A percentile compares a stretch with the other conserved stretches of the same genome.
Evolutionary conservation across 1,140 invertebrate genomes (phyloP).

Genomic region (Parasteatoda tepidariorum): DNA sequence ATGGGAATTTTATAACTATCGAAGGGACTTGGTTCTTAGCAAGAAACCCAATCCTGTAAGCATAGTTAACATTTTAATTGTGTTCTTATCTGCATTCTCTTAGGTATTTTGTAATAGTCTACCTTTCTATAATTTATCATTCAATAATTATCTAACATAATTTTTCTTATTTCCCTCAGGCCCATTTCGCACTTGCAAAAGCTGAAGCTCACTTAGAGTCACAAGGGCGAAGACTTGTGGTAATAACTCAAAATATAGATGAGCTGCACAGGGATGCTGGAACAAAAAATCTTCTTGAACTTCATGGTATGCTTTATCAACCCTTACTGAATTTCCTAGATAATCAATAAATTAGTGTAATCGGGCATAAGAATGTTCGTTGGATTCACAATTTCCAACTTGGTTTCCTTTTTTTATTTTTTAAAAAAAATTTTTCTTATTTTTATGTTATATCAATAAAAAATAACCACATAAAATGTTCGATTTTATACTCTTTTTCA

Average conservation of each 20-base stretch:
- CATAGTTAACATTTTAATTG: neutral
- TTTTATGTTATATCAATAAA: too few relatives aligned
- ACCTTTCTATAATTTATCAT: neutral
- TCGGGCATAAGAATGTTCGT: too few relatives aligned
- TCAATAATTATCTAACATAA: neutral
- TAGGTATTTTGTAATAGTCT: neutral
- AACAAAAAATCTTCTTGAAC: constrained; percentile 84
- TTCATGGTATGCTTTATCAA: constrained; percentile 79
- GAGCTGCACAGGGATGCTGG: constrained; percentile 91
- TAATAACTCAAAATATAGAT: constrained; percentile 98
- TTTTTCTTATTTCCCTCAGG: constrained; percentile 70
- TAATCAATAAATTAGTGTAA: too few relatives aligned
- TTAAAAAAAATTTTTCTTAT: too few relatives aligned
- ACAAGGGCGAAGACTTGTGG: constrained; percentile 74
- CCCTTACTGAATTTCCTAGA: too few relatives aligned
- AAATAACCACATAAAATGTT: too few relatives aligned
- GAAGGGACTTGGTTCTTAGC: constrained; percentile 75
- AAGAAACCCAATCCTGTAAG: constrained; percentile 77
- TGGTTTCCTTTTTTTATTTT: too few relatives aligned
- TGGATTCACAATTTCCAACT: neutral
- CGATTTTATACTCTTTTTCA: too few relatives aligned
- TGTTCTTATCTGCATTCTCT: neutral
- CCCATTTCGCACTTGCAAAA: constrained; percentile 83
- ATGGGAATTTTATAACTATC: constrained; percentile 85
- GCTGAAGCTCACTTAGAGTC: constrained; percentile 76